Evolutionary conservation across 2,797 vertebrate species (phyloP), one percentile per base, ranked within the genome.

Genomic region (Discoglossus pictus): DNA sequence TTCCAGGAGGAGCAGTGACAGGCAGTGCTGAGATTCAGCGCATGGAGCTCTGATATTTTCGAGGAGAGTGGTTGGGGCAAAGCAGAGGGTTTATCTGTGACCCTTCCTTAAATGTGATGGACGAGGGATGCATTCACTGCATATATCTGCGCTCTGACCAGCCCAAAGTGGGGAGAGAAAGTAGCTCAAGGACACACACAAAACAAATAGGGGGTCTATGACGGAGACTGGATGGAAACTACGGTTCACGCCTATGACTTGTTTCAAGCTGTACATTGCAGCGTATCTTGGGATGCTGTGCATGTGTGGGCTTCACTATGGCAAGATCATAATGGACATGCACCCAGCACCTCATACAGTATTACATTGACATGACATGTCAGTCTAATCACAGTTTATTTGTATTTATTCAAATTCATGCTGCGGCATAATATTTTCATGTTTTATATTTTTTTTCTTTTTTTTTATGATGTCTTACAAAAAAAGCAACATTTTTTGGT

Each of bases 341-440:
- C 61, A 77, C 54, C 68, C 61, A 61, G 6, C 80, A 61, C 76
- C 55, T 81, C 82, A 76, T 80, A 80, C 84, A 78, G 87, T 83
- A 78, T 86, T 85, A 80, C 6, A 74, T 80, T 79, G 79, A 81
- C 63, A 27, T 87, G 86, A 86, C 88, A 88, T 89, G 91, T 89
- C 83, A 90, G 92, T 93, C 88, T 86, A 90, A 91, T 89, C 87
- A 90, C 85, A 72, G 64, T 84, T 87, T 83, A 89, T 96, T 97
- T 94, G 92, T 94, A 94, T 91, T 86, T 93, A 92, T 93, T 90
- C 95, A 89, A 88, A 92, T 97, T 93, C 92, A 89, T 92, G 93
- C 91, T 94, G 90, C 93, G 93, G 61, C 91, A 94, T 89, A 83
- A 85, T 86, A 78, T 84, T 86, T 88, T 87, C 82, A 87, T 88